A percentile compares a stretch with the other conserved stretches of the same genome.
Evolutionary conservation across 1,140 invertebrate species (phyloP).

Genomic region (Saccostrea glomerata): DNA sequence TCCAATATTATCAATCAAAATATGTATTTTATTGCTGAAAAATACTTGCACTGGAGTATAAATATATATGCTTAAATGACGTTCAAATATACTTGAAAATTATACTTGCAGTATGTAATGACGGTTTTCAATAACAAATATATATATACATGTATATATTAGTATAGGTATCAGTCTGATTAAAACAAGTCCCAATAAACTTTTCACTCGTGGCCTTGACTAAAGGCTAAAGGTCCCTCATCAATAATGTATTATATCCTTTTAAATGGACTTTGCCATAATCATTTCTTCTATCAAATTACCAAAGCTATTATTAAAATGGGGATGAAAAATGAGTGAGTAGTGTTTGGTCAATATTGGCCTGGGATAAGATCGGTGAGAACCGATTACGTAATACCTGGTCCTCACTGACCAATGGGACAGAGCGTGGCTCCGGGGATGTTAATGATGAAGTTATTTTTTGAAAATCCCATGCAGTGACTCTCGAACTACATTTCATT

Average conservation of each 20-base stretch:
- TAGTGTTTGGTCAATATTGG: not conserved
- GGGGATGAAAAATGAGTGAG: conserved; percentile 41
- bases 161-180: conserved; percentile 13
- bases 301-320: conserved; percentile 48
- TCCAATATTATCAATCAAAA: too few relatives aligned
- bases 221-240: conserved; percentile 26
- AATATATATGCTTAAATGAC: too few relatives aligned
- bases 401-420: not conserved
- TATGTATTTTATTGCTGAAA: too few relatives aligned
- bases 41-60: too few relatives aligned
- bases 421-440: too few relatives aligned
- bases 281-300: conserved; percentile 49
- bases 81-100: not conserved
- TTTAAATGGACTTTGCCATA: conserved; percentile 44
- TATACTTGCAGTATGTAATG: not conserved
- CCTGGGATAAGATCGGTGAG: not conserved
- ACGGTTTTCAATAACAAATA: not conserved
- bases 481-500: too few relatives aligned
- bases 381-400: not conserved
- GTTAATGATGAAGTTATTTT: too few relatives aligned
- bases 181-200: not conserved
- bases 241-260: conserved; percentile 46
- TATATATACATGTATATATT: not conserved
- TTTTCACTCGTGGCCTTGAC: conserved; percentile 10
- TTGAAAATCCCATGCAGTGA: too few relatives aligned